A percentile compares a stretch with the other conserved stretches of the same genome.
phyloP scores from a whole-genome alignment of 1,140 invertebrate genomes.

The Dendroctonus valens region DNA sequence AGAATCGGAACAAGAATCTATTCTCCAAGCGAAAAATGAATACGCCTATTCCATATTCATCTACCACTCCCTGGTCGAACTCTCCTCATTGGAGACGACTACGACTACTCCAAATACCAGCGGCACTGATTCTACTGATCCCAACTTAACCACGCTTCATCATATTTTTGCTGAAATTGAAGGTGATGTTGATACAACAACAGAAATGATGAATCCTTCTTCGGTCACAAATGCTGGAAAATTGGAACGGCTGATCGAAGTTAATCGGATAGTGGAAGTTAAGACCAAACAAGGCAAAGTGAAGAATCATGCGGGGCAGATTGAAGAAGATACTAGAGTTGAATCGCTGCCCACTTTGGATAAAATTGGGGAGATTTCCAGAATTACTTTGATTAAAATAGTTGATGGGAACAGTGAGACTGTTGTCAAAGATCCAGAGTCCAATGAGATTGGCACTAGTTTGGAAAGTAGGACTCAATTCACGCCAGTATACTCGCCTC shows the following conservation, averaged over 20 bases:
- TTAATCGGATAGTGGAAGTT: constrained; percentile 65
- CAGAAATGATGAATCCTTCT: constrained; percentile 13
- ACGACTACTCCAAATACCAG: constrained; percentile 14
- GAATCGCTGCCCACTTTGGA: constrained; percentile 59
- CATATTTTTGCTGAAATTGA: constrained; percentile 54
- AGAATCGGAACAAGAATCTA: constrained; percentile 53
- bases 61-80: not conserved
- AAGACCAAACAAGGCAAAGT: constrained; percentile 56
- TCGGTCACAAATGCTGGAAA: constrained; percentile 26
- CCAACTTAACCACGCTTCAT: constrained; percentile 53
- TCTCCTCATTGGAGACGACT: constrained; percentile 8
- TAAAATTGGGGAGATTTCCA: constrained; percentile 65
- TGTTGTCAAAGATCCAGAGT: constrained; percentile 25
- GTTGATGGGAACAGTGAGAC: constrained; percentile 50
- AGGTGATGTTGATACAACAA: constrained; percentile 28
- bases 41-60: constrained; percentile 29
- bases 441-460: constrained; percentile 30
- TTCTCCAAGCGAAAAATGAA: constrained; percentile 52
- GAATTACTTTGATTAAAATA: constrained; percentile 64
- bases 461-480: not conserved
- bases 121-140: constrained; percentile 43
- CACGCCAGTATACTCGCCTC: constrained; percentile 17
- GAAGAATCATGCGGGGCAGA: constrained; percentile 56
- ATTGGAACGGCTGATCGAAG: constrained; percentile 61
- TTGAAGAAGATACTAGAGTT: constrained; percentile 54